phyloP scores from a whole-genome alignment of 2,888 invertebrate genomes.

The Vanessa cardui region DNA sequence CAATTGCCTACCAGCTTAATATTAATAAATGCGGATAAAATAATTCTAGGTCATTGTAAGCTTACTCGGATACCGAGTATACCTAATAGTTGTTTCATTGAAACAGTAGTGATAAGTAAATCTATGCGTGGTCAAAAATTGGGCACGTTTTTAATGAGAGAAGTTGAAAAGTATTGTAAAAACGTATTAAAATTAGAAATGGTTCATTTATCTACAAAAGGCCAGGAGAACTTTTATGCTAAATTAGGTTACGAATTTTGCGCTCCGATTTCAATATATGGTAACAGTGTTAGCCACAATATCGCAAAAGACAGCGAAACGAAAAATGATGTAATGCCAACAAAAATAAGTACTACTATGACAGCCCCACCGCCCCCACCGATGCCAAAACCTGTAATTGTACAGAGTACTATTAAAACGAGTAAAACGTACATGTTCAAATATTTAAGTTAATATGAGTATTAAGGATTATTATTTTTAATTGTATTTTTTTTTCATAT shows the following conservation, averaged over 20 bases:
- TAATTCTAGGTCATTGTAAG: slow-evolving; percentile 91
- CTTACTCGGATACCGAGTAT: slow-evolving; percentile 88
- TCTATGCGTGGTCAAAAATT: slow-evolving; percentile 88
- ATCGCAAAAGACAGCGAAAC: slow-evolving; percentile 17
- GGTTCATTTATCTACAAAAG: slow-evolving; percentile 87
- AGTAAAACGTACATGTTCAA: slow-evolving; percentile 74
- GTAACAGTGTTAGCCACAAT: slow-evolving; percentile 57
- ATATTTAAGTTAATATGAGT: slow-evolving; percentile 45
- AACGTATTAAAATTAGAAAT: slow-evolving; percentile 83
- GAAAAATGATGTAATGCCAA: slow-evolving; percentile 47
- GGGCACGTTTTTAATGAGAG: slow-evolving; percentile 88
- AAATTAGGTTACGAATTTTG: slow-evolving; percentile 88
- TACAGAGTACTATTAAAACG: slow-evolving; percentile 54
- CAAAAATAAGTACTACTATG: slow-evolving; percentile 16
- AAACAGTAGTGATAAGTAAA: slow-evolving; percentile 91
- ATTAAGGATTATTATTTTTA: no score
- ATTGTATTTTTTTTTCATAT: neutral
- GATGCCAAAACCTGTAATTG: slow-evolving; percentile 57
- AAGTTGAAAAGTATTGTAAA: slow-evolving; percentile 89
- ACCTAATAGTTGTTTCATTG: slow-evolving; percentile 88
- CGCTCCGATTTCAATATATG: slow-evolving; percentile 87
- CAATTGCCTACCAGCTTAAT: slow-evolving; percentile 88
- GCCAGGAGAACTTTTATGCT: slow-evolving; percentile 88
- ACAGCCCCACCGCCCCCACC: slow-evolving; percentile 68
- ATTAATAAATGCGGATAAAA: slow-evolving; percentile 80